Evolutionary conservation across 2,888 invertebrate species (phyloP), one percentile per base, ranked within the genome.

Genomic region (Erpobdella octoculata): DNA sequence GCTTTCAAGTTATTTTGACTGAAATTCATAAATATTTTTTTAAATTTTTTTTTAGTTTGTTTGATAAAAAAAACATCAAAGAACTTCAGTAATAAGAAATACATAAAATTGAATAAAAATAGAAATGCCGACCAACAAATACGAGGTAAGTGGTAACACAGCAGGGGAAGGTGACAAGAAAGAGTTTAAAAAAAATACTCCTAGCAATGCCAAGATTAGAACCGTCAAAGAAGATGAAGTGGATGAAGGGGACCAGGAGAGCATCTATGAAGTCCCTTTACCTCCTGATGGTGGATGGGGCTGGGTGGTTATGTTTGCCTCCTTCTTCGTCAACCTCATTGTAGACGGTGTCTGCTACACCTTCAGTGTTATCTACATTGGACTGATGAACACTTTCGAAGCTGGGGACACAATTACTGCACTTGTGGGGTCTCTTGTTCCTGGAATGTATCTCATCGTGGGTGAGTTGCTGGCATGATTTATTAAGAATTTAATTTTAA

Each of bases 401-500:
- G 89, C 88, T 25, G 65, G 62, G 81, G 72, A 91, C 70, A 90
- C 90, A 76, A 87, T 89, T 0, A 90, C 90, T n/a, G 88, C 93
- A 0, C 86, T 90, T 67, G 90, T 93, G 58, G 90, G 90, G 61
- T 93, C 93, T 2, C 84, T 94, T 65, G 87, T 93, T 75, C 89
- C 91, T 64, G 95, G 95, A 72, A 91, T 90, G 82, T 95, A 93
- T 82, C 87, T 95, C 66, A 88, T 94, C 79, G 89, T 89, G 72
- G 93, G 92, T 88, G 82, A 74, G 76, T 73, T 28, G 33, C n/a
- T n/a, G n/a, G n/a, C n/a, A n/a, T n/a, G n/a, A n/a, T n/a, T n/a
- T n/a, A n/a, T n/a, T n/a, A n/a, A n/a, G n/a, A n/a, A n/a, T n/a
- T n/a, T n/a, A n/a, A n/a, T n/a, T n/a, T n/a, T n/a, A n/a, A n/a